phyloP scores from a whole-genome alignment of 1,140 invertebrate genomes.

The Drosophila seguyi region DNA sequence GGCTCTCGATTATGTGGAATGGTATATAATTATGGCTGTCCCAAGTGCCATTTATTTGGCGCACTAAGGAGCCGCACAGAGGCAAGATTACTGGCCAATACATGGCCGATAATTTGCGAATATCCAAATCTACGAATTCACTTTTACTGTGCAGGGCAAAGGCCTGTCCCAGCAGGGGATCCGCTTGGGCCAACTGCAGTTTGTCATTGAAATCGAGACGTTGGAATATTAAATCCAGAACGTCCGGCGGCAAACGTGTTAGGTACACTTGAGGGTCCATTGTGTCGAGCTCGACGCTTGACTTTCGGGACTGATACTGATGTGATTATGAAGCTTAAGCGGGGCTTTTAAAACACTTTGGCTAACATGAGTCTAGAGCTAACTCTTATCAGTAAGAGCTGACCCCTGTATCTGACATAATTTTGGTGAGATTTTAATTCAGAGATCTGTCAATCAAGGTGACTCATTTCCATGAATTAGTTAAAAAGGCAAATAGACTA shows the following conservation, averaged over 20 bases:
- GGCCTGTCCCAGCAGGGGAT: neutral
- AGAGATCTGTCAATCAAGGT: neutral
- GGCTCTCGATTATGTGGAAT: neutral
- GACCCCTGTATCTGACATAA: neutral
- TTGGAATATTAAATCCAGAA: conserved; percentile 4
- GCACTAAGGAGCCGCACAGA: neutral
- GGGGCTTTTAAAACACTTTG: neutral
- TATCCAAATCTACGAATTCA: neutral
- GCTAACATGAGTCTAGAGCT: too few relatives aligned
- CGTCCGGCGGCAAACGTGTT: conserved; percentile 23
- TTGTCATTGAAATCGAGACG: neutral
- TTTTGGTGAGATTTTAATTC: neutral
- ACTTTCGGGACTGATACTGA: neutral
- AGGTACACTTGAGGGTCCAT: conserved; percentile 10
- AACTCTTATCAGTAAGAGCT: neutral
- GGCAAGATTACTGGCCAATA: conserved; percentile 2
- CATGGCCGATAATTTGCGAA: neutral
- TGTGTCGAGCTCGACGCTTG: neutral
- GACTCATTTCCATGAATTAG: neutral
- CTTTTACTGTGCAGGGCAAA: neutral
- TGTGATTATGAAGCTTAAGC: neutral
- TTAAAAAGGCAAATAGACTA: too few relatives aligned
- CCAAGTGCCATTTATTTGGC: neutral
- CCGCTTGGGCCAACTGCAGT: conserved; percentile 5
- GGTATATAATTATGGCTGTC: neutral